Percentiles rank a stretch among this genome's conserved stretches.
These are phyloP conservation scores for Tipula unca DNA, from an alignment of 2,888 invertebrate genomes.

Conservation along the genomic window DNA sequence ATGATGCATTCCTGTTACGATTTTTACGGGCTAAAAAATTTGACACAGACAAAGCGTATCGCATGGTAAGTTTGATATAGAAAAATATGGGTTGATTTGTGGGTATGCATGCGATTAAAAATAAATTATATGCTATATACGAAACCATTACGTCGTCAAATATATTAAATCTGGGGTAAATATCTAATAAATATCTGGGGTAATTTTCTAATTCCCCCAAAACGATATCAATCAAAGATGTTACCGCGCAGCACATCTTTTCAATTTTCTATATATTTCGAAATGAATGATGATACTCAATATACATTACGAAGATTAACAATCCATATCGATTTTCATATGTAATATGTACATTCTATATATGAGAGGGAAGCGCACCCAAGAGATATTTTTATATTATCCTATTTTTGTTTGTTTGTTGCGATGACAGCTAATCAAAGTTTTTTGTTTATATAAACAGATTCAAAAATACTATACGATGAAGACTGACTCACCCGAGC, in stretches of 20 bases:
- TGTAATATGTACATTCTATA: too few species aligned
- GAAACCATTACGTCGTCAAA: background rate
- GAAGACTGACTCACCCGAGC: slow-evolving; percentile 41
- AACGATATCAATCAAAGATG: too few species aligned
- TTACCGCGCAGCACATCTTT: too few species aligned
- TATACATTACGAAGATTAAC: too few species aligned
- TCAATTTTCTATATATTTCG: background rate
- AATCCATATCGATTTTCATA: too few species aligned
- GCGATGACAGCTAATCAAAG: background rate
- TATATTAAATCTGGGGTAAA: too few species aligned
- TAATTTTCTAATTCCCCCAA: too few species aligned
- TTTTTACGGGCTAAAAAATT: slow-evolving; percentile 51
- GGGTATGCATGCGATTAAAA: background rate
- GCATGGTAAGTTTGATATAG: slow-evolving; percentile 34
- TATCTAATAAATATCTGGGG: too few species aligned
- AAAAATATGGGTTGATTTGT: background rate
- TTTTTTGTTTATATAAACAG: slow-evolving; percentile 27
- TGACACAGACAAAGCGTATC: slow-evolving; percentile 42
- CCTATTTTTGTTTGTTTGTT: background rate
- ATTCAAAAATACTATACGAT: slow-evolving; percentile 42
- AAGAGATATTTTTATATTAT: too few species aligned
- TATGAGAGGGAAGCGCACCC: too few species aligned
- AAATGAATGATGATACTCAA: too few species aligned
- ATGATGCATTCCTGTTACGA: slow-evolving; percentile 48
- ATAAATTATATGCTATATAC: background rate